Percentiles rank a stretch among this genome's conserved stretches.
Conservation (phyloP, 2,797 vertebrate species). For the Enteromius argenteus region DNA sequence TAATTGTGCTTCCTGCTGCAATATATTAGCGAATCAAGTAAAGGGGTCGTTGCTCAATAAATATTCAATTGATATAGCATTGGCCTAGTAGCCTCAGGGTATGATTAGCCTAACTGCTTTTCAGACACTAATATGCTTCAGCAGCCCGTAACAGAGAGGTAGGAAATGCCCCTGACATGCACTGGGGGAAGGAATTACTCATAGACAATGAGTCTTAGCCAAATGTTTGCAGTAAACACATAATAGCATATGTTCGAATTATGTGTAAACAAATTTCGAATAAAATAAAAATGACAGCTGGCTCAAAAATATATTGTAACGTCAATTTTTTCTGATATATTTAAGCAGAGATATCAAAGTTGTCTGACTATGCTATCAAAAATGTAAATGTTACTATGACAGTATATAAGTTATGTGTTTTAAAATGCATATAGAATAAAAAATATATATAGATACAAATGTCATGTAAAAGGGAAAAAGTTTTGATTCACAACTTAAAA, state of each 20-base stretch:
- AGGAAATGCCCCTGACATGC: conserved; percentile 25
- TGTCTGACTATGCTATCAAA: neutral
- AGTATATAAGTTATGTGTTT: neutral
- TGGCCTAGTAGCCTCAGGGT: conserved; percentile 60
- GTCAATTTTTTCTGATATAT: neutral
- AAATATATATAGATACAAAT: neutral
- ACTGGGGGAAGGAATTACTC: conserved; percentile 15
- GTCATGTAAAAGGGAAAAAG: neutral
- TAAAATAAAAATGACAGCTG: neutral
- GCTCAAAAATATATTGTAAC: neutral
- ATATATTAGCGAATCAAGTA: conserved; percentile 54
- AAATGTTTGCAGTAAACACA: conserved; percentile 12
- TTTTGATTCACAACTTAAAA: neutral
- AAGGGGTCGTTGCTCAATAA: conserved; percentile 53
- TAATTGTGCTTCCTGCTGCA: conserved; percentile 42
- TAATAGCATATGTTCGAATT: neutral
- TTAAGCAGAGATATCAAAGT: neutral
- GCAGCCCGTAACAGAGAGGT: conserved; percentile 39
- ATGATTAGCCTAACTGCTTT: conserved; percentile 60
- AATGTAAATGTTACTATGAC: neutral
- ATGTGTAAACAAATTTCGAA: neutral
- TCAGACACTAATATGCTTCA: conserved; percentile 52
- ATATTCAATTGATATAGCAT: conserved; percentile 64
- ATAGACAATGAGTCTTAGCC: conserved; percentile 37
- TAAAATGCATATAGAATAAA: neutral